Percentiles rank a stretch among this genome's conserved stretches.
Evolutionary conservation across 2,797 vertebrate species (phyloP).

Genomic region (Mus minutoides): DNA sequence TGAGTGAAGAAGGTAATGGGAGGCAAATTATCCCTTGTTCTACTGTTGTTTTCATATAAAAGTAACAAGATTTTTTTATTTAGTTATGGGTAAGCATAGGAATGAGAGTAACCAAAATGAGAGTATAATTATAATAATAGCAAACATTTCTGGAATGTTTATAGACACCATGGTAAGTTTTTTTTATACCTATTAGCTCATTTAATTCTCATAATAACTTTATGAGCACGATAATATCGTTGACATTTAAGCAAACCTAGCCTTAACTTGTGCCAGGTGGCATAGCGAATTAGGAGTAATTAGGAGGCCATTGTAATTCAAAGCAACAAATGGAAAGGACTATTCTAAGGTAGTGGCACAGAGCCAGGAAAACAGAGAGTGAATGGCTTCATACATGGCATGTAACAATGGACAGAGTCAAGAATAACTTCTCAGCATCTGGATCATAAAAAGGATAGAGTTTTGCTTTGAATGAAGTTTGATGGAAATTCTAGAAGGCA

Average conservation of each 20-base stretch:
- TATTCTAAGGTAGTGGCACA: background rate
- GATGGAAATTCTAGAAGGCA: background rate
- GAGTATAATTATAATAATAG: conserved; percentile 35
- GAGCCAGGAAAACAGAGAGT: background rate
- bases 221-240: conserved; percentile 15
- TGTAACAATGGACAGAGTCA: background rate
- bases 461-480: conserved; percentile 50
- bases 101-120: conserved; percentile 3
- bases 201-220: conserved; percentile 54
- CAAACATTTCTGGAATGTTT: background rate
- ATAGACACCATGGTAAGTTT: background rate
- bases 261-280: background rate
- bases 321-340: conserved; percentile 19
- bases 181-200: conserved; percentile 7
- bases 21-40: background rate
- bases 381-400: background rate
- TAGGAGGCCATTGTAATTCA: conserved; percentile 4
- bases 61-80: background rate
- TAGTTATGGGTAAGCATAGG: conserved; percentile 5
- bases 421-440: background rate
- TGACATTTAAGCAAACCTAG: conserved; percentile 53
- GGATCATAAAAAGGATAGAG: background rate
- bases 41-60: conserved; percentile 24
- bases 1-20: background rate
- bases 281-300: background rate